phyloP scores from a whole-genome alignment of 2,113 vertebrate species.

The Zosterops borbonicus region DNA sequence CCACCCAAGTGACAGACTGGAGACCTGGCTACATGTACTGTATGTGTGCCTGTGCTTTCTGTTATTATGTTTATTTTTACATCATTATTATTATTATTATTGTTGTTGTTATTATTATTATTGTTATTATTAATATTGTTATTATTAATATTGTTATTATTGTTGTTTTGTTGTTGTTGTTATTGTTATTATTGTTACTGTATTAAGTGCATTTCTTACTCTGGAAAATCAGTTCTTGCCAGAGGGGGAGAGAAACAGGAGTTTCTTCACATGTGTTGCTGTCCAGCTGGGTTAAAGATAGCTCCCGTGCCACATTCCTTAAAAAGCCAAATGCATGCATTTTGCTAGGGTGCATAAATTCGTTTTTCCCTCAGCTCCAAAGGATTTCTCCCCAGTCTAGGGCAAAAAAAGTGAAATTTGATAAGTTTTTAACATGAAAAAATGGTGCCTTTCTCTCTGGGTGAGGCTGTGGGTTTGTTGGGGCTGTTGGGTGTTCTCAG shows the following conservation, averaged over 20 bases:
- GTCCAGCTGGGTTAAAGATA: background rate
- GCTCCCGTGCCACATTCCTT: background rate
- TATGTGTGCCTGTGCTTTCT: background rate
- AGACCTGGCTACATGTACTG: background rate
- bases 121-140: background rate
- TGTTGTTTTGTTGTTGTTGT: background rate
- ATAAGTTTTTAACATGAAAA: too few species aligned
- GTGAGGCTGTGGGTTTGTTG: accelerated
- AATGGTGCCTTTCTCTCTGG: background rate
- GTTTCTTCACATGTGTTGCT: background rate
- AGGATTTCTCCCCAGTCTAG: background rate
- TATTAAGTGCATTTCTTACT: accelerated
- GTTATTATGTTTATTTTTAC: background rate
- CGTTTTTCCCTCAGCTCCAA: background rate
- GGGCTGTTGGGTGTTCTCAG: accelerated
- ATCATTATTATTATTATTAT: background rate
- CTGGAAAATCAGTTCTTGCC: background rate
- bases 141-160: background rate
- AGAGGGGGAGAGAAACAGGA: background rate
- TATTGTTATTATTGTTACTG: background rate
- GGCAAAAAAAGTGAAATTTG: background rate
- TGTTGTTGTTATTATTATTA: accelerated
- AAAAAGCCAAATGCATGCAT: background rate
- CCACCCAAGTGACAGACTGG: accelerated
- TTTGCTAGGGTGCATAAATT: accelerated